These are phyloP conservation scores for Tipula lateralis DNA, from an alignment of 2,888 invertebrate genomes.

Conservation along the genomic window DNA sequence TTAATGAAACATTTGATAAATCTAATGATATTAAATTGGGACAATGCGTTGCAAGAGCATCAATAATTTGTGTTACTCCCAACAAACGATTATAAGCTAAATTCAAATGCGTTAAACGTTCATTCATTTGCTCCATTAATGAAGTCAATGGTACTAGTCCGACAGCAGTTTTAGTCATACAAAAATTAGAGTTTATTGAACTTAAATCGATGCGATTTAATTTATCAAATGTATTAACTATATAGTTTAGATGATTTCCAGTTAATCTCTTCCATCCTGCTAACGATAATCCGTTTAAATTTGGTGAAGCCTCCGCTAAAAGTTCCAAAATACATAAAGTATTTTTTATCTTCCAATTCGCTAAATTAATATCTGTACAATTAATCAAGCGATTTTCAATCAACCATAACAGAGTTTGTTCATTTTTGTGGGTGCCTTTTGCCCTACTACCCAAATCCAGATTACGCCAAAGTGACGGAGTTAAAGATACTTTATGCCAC, in stretches of 20 bases:
- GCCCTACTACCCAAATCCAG: constrained; percentile 72
- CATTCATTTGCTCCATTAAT: constrained; percentile 64
- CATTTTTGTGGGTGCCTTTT: constrained; percentile 69
- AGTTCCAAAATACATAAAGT: constrained; percentile 67
- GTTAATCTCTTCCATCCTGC: constrained; percentile 76
- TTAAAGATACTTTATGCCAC: constrained; percentile 69
- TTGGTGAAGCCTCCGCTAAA: constrained; percentile 64
- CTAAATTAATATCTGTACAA: constrained; percentile 71
- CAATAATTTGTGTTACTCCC: constrained; percentile 70
- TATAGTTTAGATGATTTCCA: constrained; percentile 66
- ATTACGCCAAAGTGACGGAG: constrained; percentile 68
- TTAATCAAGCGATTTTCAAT: constrained; percentile 68
- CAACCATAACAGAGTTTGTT: constrained; percentile 72
- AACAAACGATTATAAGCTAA: constrained; percentile 78
- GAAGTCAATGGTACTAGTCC: constrained; percentile 61
- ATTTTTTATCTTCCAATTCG: constrained; percentile 76
- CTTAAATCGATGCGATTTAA: constrained; percentile 73
- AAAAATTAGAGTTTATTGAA: constrained; percentile 64
- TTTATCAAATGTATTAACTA: constrained; percentile 63
- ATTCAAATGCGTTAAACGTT: constrained; percentile 68
- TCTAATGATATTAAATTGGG: constrained; percentile 73
- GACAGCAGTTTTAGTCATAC: constrained; percentile 58
- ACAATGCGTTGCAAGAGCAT: constrained; percentile 73
- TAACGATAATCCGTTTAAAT: constrained; percentile 65
- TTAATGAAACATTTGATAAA: constrained; percentile 71